phyloP scores from a whole-genome alignment of 2,797 vertebrate species.

The Poeciliopsis turneri region DNA sequence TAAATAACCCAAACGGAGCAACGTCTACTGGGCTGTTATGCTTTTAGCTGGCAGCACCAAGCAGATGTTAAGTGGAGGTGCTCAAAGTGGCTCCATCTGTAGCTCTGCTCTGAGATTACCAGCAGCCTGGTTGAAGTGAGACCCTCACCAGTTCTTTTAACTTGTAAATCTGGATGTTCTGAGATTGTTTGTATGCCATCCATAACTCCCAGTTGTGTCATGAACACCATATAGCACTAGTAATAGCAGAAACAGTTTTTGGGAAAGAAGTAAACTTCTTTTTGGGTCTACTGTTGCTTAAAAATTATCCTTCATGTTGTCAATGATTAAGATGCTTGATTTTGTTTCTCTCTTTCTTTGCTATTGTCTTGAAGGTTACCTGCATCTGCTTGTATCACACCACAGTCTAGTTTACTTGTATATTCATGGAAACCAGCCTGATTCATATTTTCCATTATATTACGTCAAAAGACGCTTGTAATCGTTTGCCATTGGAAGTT shows the following conservation, averaged over 20 bases:
- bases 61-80: constrained; percentile 65
- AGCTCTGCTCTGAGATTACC: constrained; percentile 63
- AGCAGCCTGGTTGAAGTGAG: constrained; percentile 51
- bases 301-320: neutral
- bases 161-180: constrained; percentile 36
- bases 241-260: constrained; percentile 31
- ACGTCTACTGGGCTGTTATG: constrained; percentile 45
- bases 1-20: constrained; percentile 39
- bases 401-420: neutral
- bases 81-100: constrained; percentile 62
- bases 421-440: neutral
- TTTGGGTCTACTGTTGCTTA: too few relatives aligned
- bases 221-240: constrained; percentile 49
- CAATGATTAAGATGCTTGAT: too few relatives aligned
- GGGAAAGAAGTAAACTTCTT: neutral
- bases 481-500: neutral
- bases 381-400: neutral
- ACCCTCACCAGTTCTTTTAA: constrained; percentile 56
- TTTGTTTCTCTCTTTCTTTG: neutral
- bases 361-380: neutral
- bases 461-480: neutral
- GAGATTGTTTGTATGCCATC: constrained; percentile 17
- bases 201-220: constrained; percentile 48
- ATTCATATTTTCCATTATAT: neutral
- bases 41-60: constrained; percentile 56